Base-by-base conservation (phyloP, 2,888 invertebrate species). In the Sinopyrophorus schimmeli region DNA sequence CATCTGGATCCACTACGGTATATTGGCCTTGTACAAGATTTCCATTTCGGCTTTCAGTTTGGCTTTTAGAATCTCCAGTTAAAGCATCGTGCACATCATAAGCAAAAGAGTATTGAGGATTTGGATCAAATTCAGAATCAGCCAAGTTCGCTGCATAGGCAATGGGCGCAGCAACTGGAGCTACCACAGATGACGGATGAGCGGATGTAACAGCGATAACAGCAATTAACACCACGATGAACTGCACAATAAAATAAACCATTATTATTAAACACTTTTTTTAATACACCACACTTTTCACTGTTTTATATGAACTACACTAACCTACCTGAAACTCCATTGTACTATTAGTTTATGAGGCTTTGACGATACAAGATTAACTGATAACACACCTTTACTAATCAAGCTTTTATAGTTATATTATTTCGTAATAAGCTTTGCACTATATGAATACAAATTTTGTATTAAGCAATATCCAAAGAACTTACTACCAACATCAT, bases 61-160 rank as follows among this genome's bases (percentile, higher is more conserved):
- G 78, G 57, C 75, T 76, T 63, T 78, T 78, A 58, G 73, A 77
- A 68, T 80, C 73, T 66, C 84, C 84, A 55, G 84, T 84, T 14
- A 84, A 63, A 35, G 80, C 77, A 67, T 85, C 84, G 64, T 84
- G 81, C 53, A 85, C 82, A 59, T 83, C 83, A 65, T 85, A 85
- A 23, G 83, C 82, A 69, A 80, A 85, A 16, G 81, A 80, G 65
- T 84, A 84, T 68, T 83, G 82, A 4, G 84, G 84, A 63, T 80
- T 78, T 2, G 81, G 80, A 60, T 81, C 81, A 65, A 78, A 80
- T 26, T 80, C 79, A 10, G 78, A 78, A 5, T 79, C 77, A 0
- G 76, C 74, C 1, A 76, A 72, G 12, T 67, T 74, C 1, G 63
- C 66, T 2, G 70, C 52, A 11, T 62, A 57, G 9, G 70, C 74